Conservation (phyloP, 2,113 vertebrate species). For the Trematocara marginatum region DNA sequence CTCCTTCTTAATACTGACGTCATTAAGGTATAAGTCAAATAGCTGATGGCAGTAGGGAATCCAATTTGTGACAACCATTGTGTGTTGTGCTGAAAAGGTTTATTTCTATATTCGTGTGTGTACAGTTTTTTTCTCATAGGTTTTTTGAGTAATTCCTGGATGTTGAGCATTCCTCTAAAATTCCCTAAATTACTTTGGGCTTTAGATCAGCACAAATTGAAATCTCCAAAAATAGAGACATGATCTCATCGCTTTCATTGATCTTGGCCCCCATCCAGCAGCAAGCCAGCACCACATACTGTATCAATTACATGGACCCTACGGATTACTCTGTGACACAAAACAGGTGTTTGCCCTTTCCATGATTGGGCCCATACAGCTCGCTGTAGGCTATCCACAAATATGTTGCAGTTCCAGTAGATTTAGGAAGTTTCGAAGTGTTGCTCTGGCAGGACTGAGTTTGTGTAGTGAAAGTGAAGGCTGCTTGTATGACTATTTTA, state of each 20-base stretch:
- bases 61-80: background rate
- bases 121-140: background rate
- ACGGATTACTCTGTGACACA: constrained; percentile 43
- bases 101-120: background rate
- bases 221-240: constrained; percentile 43
- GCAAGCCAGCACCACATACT: constrained; percentile 36
- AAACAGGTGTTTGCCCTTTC: constrained; percentile 53
- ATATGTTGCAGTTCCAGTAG: background rate
- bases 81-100: background rate
- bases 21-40: background rate
- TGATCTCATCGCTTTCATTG: constrained; percentile 47
- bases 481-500: background rate
- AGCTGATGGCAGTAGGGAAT: background rate
- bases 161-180: background rate
- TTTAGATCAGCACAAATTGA: constrained; percentile 19
- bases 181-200: background rate
- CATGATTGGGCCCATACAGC: constrained; percentile 5
- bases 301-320: constrained; percentile 51
- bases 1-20: constrained; percentile 7
- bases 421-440: background rate
- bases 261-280: constrained; percentile 42
- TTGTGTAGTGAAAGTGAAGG: background rate
- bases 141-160: background rate
- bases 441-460: background rate
- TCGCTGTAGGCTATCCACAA: background rate